A percentile compares a stretch with the other conserved stretches of the same genome.
These are phyloP conservation scores for Lithosia quadra DNA, from an alignment of 2,888 invertebrate genomes.

Conservation along the genomic window DNA sequence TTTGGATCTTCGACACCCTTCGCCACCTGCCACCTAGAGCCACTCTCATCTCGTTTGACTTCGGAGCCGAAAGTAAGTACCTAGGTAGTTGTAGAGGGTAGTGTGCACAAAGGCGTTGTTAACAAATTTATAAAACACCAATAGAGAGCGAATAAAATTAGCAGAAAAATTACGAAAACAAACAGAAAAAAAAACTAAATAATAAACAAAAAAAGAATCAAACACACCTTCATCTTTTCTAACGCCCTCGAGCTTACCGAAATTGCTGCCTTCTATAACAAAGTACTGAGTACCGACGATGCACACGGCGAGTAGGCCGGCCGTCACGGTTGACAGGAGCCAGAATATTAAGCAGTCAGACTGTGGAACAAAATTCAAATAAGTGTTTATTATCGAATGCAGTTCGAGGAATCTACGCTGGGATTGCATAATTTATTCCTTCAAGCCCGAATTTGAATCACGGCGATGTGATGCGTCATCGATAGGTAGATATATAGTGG, in stretches of 20 bases:
- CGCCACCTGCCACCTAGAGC: too few relatives aligned
- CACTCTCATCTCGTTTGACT: too few relatives aligned
- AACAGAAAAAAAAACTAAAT: constrained; percentile 20
- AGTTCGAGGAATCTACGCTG: too few relatives aligned
- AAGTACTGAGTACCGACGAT: constrained; percentile 90
- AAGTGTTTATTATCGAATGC: background rate
- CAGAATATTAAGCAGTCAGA: constrained; percentile 89
- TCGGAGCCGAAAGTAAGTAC: too few relatives aligned
- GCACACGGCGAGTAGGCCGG: constrained; percentile 88
- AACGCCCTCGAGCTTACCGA: constrained; percentile 84
- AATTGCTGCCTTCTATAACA: constrained; percentile 88
- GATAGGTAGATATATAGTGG: too few relatives aligned
- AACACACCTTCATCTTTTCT: constrained; percentile 84
- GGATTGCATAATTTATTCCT: too few relatives aligned
- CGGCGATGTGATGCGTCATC: too few relatives aligned
- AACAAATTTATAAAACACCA: too few relatives aligned
- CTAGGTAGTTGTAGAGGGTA: too few relatives aligned
- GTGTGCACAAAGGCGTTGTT: too few relatives aligned
- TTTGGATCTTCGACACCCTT: too few relatives aligned
- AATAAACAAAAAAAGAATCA: constrained; percentile 60
- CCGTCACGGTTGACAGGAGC: constrained; percentile 89
- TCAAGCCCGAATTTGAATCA: too few relatives aligned
- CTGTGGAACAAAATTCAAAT: constrained; percentile 66
- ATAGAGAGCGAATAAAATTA: background rate
- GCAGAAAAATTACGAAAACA: background rate